Conservation (phyloP, 2,113 vertebrate genomes). For the Chaenogobius annularis region DNA sequence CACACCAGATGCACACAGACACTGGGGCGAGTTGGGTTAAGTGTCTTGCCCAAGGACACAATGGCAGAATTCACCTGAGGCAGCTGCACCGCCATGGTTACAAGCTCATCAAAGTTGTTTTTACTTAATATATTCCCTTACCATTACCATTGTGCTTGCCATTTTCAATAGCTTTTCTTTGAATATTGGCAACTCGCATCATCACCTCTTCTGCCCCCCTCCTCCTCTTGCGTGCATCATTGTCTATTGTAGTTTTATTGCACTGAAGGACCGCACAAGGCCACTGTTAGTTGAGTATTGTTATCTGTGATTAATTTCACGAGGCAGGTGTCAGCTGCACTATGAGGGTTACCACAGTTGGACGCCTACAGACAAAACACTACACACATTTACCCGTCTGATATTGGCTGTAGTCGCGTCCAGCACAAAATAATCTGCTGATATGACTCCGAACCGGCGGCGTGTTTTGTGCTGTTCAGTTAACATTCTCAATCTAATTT, state of each 20-base stretch:
- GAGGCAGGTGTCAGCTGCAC: constrained; percentile 35
- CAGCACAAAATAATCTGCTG: constrained; percentile 48
- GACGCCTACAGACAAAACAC: constrained; percentile 31
- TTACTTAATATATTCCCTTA: too few species aligned
- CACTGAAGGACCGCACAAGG: constrained; percentile 9
- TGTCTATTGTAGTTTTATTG: constrained; percentile 14
- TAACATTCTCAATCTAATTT: constrained; percentile 59
- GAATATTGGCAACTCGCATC: neutral
- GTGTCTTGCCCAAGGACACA: too few species aligned
- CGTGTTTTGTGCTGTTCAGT: constrained; percentile 46
- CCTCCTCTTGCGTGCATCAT: neutral
- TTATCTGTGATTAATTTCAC: constrained; percentile 36
- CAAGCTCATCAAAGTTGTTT: too few species aligned
- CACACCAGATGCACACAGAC: too few species aligned
- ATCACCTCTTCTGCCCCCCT: neutral
- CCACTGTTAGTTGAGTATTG: constrained; percentile 23
- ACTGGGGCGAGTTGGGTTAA: too few species aligned
- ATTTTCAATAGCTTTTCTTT: neutral
- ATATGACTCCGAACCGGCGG: constrained; percentile 36
- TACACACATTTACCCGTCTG: constrained; percentile 31
- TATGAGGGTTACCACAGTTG: constrained; percentile 34
- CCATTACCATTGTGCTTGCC: neutral
- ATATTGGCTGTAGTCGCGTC: constrained; percentile 36
- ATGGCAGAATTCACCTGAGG: too few species aligned
- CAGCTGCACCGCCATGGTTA: too few species aligned